phyloP scores from a whole-genome alignment of 2,797 vertebrate genomes.

The Arremon aurantiirostris region DNA sequence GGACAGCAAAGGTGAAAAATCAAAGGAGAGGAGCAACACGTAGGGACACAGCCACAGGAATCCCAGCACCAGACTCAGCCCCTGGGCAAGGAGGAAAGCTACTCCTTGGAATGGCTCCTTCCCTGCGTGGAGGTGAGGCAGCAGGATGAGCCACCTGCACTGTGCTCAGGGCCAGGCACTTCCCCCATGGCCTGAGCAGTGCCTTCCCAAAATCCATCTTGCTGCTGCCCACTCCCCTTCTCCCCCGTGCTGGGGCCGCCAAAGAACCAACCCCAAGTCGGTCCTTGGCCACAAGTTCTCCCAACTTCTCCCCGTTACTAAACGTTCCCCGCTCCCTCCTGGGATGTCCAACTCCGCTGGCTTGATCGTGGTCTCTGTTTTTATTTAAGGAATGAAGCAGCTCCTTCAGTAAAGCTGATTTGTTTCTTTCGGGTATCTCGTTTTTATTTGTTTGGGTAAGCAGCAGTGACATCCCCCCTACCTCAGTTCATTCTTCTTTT shows the following conservation, averaged over 20 bases:
- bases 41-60: neutral
- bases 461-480: neutral
- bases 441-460: neutral
- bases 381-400: slow-evolving; percentile 55
- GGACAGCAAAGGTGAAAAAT: slow-evolving; percentile 77
- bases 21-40: slow-evolving; percentile 76
- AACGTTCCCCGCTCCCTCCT: slow-evolving; percentile 13
- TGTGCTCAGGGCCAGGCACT: slow-evolving; percentile 17
- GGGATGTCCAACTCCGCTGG: slow-evolving; percentile 36
- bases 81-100: slow-evolving; percentile 32
- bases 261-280: neutral
- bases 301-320: neutral
- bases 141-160: neutral
- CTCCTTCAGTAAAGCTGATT: slow-evolving; percentile 54
- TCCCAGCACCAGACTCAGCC: neutral
- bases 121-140: slow-evolving; percentile 31
- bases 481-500: neutral
- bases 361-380: slow-evolving; percentile 50
- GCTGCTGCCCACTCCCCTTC: neutral
- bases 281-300: neutral
- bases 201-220: slow-evolving; percentile 27
- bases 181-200: neutral
- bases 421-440: slow-evolving; percentile 37
- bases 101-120: slow-evolving; percentile 31
- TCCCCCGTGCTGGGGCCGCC: neutral